phyloP scores from a whole-genome alignment of 2,113 vertebrate species.

The Perognathus longimembris region DNA sequence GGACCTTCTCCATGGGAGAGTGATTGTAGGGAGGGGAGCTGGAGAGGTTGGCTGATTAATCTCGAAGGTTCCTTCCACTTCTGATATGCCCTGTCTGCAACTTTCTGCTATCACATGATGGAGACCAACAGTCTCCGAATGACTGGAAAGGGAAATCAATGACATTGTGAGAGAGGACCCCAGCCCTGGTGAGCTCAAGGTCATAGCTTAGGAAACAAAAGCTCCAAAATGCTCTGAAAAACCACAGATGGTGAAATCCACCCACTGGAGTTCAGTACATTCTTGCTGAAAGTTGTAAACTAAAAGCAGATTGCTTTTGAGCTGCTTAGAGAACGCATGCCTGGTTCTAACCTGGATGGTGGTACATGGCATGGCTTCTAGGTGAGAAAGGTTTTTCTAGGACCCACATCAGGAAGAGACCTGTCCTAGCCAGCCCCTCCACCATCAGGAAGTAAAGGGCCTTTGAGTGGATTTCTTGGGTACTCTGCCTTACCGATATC shows the following conservation, averaged over 20 bases:
- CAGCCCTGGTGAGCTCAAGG: slow-evolving; percentile 45
- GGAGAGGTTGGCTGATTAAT: not conserved
- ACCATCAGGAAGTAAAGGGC: not conserved
- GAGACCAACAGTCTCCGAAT: not conserved
- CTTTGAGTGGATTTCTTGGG: not conserved
- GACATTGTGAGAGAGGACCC: slow-evolving; percentile 64
- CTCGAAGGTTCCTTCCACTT: slow-evolving; percentile 47
- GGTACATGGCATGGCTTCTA: not conserved
- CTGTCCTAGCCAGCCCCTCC: not conserved
- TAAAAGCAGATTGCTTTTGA: slow-evolving; percentile 15
- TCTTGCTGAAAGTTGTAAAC: slow-evolving; percentile 42
- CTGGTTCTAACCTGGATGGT: not conserved
- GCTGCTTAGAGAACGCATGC: not conserved
- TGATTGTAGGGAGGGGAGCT: not conserved
- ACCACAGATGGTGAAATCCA: slow-evolving; percentile 31
- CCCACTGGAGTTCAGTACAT: not conserved
- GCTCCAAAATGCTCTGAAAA: slow-evolving; percentile 57
- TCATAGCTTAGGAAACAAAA: slow-evolving; percentile 56
- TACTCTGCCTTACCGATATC: not conserved
- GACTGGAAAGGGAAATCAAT: slow-evolving; percentile 5
- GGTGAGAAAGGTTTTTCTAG: not conserved
- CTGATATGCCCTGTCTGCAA: slow-evolving; percentile 6
- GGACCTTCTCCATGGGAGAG: slow-evolving; percentile 34
- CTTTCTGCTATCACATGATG: not conserved
- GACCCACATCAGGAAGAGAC: not conserved